Evolutionary conservation across 1,140 invertebrate genomes (phyloP).

Genomic region (Caenorhabditis remanei): DNA sequence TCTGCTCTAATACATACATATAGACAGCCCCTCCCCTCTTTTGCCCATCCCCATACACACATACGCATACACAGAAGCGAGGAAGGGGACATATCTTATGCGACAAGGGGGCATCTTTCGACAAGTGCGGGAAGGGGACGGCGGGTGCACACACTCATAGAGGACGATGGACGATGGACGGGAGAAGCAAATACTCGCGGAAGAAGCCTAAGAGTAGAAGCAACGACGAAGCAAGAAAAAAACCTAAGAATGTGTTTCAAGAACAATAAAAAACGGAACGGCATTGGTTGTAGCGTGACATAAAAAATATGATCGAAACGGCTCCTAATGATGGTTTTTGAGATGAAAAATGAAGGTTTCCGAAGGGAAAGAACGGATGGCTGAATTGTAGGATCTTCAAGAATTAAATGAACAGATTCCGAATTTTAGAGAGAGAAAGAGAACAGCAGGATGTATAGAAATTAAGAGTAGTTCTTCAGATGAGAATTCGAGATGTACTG

Average conservation of each 20-base stretch:
- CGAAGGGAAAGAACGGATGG: no score
- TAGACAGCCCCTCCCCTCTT: slow-evolving; percentile 30
- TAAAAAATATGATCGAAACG: background rate
- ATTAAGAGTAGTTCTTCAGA: no score
- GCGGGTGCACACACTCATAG: slow-evolving; percentile 50
- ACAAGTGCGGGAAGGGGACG: slow-evolving; percentile 53
- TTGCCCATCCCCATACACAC: slow-evolving; percentile 54
- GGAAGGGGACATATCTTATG: slow-evolving; percentile 52
- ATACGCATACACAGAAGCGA: slow-evolving; percentile 56
- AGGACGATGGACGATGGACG: slow-evolving; percentile 23
- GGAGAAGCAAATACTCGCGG: slow-evolving; percentile 44
- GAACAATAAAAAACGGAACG: slow-evolving; percentile 2
- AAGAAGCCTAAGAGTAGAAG: slow-evolving; percentile 36
- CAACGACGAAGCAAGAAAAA: background rate
- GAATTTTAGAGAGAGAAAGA: no score
- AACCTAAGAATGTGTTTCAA: background rate
- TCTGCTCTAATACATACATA: slow-evolving; percentile 56
- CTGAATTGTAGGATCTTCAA: no score
- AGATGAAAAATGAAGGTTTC: no score
- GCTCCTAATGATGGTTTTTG: no score
- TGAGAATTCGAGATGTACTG: no score
- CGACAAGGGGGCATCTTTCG: slow-evolving; percentile 55
- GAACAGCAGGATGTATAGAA: no score
- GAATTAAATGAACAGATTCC: no score
- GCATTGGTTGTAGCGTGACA: background rate